These are phyloP conservation scores for Smithornis capensis DNA, from an alignment of 2,113 vertebrate species.

Conservation along the genomic window DNA sequence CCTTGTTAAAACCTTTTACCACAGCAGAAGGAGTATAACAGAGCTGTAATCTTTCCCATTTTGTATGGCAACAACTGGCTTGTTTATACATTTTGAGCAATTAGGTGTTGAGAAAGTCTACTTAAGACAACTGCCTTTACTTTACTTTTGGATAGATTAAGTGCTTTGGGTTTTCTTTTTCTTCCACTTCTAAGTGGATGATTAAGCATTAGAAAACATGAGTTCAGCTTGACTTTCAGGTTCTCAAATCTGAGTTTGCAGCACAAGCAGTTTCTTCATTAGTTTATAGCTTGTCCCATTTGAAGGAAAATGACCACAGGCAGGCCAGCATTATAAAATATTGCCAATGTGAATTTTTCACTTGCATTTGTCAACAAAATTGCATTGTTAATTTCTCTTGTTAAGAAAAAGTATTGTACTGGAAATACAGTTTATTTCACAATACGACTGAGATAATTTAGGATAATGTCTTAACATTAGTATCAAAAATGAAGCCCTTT, in stretches of 20 bases:
- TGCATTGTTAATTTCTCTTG: not conserved
- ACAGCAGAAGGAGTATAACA: not conserved
- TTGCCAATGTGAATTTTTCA: not conserved
- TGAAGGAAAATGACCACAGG: not conserved
- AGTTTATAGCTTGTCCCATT: not conserved
- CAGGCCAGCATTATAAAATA: not conserved
- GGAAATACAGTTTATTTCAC: not conserved
- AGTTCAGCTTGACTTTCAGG: not conserved
- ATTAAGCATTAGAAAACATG: not conserved
- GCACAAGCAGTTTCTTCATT: not conserved
- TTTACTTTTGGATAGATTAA: not conserved
- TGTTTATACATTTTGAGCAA: slow-evolving; percentile 31
- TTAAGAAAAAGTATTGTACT: not conserved
- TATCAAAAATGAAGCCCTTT: not conserved
- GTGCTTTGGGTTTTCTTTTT: not conserved
- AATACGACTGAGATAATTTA: not conserved
- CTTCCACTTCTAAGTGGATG: not conserved
- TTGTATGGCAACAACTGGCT: not conserved
- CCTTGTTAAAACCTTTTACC: not conserved
- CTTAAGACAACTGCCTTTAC: not conserved
- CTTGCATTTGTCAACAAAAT: not conserved
- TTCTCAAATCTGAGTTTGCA: not conserved
- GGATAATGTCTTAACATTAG: not conserved
- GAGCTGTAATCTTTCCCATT: not conserved
- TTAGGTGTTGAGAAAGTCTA: not conserved